Evolutionary conservation across 2,888 invertebrate species (phyloP), one percentile per base, ranked within the genome.

Genomic region (Aleiodes leptofemur): DNA sequence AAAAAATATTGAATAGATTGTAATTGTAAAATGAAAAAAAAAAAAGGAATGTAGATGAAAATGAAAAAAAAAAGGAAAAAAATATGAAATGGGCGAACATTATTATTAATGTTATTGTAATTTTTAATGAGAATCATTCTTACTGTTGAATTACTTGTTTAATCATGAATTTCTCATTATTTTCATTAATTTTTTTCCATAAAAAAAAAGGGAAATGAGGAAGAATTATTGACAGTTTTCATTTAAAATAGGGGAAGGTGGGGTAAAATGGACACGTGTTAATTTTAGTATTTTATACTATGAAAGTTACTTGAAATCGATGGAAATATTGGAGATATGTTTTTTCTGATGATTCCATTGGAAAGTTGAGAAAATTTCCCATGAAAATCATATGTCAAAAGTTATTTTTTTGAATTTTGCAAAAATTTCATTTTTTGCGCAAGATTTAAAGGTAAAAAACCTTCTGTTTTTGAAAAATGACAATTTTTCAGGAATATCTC

Each of bases 131-230:
- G 77, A 80, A 43, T 83, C 81, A 80, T 82, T 83, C 78, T 84
- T 83, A 85, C 82, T 85, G 84, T 84, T 86, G 82, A 84, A 79
- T 83, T 81, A 77, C 55, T 69, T 80, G 73, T 79, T 77, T 80
- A 16, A 55, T 55, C 16, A 16, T 34, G 16, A 14, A 55, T 55
- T 83, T 78, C 61, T 81, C 78, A 34, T 81, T 79, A 76, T 73
- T n/a, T 55, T 55, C 7, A 43, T 16, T 53, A 14, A n/a, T 53
- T 53, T 53, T 53, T 53, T 11, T 53, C 14, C n/a, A 53, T 14
- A 53, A 53, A 53, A 53, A 51, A 7, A 53, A 53, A 53, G 53
- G 13, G 51, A 53, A 55, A 53, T 8, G 29, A 51, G 69, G 38
- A 48, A 69, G 57, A 69, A 69, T 34, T 50, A 29, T 68, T 68